These are phyloP conservation scores for Rhodeus uyekii DNA, from an alignment of 2,797 vertebrate species.

Conservation along the genomic window DNA sequence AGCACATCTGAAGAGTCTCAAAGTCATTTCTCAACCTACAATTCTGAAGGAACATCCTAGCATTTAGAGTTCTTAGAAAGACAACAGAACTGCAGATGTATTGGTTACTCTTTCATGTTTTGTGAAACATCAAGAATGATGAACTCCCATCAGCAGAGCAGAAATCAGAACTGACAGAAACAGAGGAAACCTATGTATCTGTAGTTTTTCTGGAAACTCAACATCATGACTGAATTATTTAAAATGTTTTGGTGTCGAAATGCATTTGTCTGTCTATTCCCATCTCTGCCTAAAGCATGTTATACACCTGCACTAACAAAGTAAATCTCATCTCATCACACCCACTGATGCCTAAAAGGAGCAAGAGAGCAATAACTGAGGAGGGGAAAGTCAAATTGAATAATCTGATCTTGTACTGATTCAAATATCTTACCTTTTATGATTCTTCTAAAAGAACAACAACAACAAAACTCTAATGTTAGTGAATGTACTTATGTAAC, in stretches of 20 bases:
- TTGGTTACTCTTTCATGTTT: slow-evolving; percentile 7
- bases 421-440: neutral
- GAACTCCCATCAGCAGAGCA: slow-evolving; percentile 4
- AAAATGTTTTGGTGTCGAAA: slow-evolving; percentile 18
- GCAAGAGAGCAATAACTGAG: neutral
- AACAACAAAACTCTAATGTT: neutral
- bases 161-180: slow-evolving; percentile 1
- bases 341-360: neutral
- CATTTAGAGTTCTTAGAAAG: neutral
- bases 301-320: slow-evolving; percentile 30
- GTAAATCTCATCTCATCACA: slow-evolving; percentile 7
- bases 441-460: neutral
- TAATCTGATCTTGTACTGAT: neutral
- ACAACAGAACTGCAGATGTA: neutral
- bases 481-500: neutral
- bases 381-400: neutral
- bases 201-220: slow-evolving; percentile 22
- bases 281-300: slow-evolving; percentile 21
- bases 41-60: neutral
- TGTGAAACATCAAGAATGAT: slow-evolving; percentile 13
- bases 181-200: neutral
- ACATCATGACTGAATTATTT: slow-evolving; percentile 38
- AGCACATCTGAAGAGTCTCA: slow-evolving; percentile 7
- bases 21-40: slow-evolving; percentile 20
- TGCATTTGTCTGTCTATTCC: slow-evolving; percentile 23